These are phyloP conservation scores for Coendou prehensilis DNA, from an alignment of 2,797 vertebrate species.

Conservation along the genomic window DNA sequence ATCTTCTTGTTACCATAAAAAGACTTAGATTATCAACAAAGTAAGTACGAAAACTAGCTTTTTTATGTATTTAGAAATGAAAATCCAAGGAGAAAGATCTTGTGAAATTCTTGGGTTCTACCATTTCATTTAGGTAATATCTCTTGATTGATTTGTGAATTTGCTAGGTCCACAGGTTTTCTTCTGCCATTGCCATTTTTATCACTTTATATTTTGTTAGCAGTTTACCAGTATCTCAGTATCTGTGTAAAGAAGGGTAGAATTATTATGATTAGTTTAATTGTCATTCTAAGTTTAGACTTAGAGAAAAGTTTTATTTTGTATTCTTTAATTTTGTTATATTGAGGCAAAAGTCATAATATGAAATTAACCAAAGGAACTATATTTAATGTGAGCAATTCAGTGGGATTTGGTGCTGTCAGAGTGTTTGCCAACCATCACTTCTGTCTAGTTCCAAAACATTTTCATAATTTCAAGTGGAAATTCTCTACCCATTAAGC, in stretches of 20 bases:
- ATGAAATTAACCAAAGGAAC: conserved; percentile 6
- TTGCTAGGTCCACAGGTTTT: not conserved
- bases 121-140: not conserved
- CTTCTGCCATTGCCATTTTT: not conserved
- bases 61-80: not conserved
- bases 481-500: not conserved
- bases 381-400: conserved; percentile 20
- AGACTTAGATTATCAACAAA: not conserved
- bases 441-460: not conserved
- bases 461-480: not conserved
- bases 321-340: not conserved
- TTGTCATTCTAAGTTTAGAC: not conserved
- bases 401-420: not conserved
- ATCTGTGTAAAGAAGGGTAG: not conserved
- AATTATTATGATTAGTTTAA: not conserved
- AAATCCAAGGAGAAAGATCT: not conserved
- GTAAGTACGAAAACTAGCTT: not conserved
- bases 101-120: not conserved
- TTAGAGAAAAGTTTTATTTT: conserved; percentile 20
- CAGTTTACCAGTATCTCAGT: not conserved
- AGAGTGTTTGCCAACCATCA: not conserved
- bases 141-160: not conserved
- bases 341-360: not conserved
- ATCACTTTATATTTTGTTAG: not conserved
- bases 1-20: not conserved